Conservation (phyloP, 2,888 invertebrate genomes). For the Argyra leucocephala region DNA sequence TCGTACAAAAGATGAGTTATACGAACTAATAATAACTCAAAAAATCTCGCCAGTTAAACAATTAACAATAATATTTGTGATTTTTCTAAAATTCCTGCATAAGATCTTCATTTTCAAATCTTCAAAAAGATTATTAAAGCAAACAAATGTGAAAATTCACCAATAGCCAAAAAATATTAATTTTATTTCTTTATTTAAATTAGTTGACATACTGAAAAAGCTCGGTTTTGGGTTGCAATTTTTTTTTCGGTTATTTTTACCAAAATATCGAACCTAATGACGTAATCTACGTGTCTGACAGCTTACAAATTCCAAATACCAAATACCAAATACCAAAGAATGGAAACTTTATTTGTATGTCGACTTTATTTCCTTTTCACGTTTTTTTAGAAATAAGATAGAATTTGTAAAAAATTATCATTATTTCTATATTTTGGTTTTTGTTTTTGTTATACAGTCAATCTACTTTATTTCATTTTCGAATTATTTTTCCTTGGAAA, state of each 20-base stretch:
- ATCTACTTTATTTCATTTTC: too few relatives aligned
- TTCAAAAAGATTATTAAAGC: slow-evolving; percentile 94
- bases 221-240: background rate
- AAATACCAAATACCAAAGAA: too few relatives aligned
- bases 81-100: slow-evolving; percentile 97
- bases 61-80: slow-evolving; percentile 91
- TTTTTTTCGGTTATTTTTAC: slow-evolving; percentile 9
- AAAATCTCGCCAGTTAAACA: slow-evolving; percentile 85
- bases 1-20: too few relatives aligned
- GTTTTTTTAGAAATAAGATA: too few relatives aligned
- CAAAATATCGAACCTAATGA: slow-evolving; percentile 35
- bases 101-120: slow-evolving; percentile 98
- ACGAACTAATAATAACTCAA: slow-evolving; percentile 93
- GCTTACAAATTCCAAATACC: slow-evolving; percentile 5
- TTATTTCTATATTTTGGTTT: too few relatives aligned
- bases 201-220: slow-evolving; percentile 10
- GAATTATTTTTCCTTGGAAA: too few relatives aligned
- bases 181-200: slow-evolving; percentile 41
- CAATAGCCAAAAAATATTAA: slow-evolving; percentile 97
- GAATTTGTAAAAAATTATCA: too few relatives aligned
- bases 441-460: too few relatives aligned
- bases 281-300: slow-evolving; percentile 44
- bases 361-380: too few relatives aligned
- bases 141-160: slow-evolving; percentile 93
- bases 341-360: too few relatives aligned